Conservation (phyloP, 1,140 invertebrate genomes). For the Cydia splendana region DNA sequence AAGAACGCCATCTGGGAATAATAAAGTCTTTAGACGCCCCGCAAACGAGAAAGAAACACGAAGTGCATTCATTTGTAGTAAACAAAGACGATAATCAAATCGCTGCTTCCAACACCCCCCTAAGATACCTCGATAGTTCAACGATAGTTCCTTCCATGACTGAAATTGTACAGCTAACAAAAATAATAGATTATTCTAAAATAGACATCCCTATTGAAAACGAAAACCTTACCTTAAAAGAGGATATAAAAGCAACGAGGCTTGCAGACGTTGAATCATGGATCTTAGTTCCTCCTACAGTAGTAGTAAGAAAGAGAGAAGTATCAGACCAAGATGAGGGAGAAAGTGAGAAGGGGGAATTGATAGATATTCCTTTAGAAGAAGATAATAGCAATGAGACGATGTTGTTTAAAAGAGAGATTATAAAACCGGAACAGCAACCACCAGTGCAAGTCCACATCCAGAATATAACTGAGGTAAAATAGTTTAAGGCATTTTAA, state of each 20-base stretch:
- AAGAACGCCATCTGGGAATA: slow-evolving; percentile 85
- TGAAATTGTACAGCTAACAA: slow-evolving; percentile 36
- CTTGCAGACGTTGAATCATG: slow-evolving; percentile 59
- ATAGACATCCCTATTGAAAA: slow-evolving; percentile 46
- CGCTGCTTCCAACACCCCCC: slow-evolving; percentile 46
- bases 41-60: slow-evolving; percentile 70
- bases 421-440: slow-evolving; percentile 72
- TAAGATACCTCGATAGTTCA: slow-evolving; percentile 59
- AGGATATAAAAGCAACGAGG: slow-evolving; percentile 56
- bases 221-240: slow-evolving; percentile 38
- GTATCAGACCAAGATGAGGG: slow-evolving; percentile 44
- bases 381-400: slow-evolving; percentile 61
- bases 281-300: slow-evolving; percentile 66
- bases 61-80: slow-evolving; percentile 71
- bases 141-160: slow-evolving; percentile 44
- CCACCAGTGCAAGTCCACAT: slow-evolving; percentile 76
- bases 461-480: slow-evolving; percentile 78
- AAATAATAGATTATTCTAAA: slow-evolving; percentile 37
- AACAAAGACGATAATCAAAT: slow-evolving; percentile 60
- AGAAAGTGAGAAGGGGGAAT: slow-evolving; percentile 54
- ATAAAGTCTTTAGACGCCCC: slow-evolving; percentile 73
- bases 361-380: slow-evolving; percentile 70
- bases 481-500: not conserved
- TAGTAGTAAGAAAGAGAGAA: slow-evolving; percentile 61
- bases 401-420: slow-evolving; percentile 71